Base-by-base conservation (phyloP, 2,888 invertebrate genomes). In the Drosophila kanekoi region DNA sequence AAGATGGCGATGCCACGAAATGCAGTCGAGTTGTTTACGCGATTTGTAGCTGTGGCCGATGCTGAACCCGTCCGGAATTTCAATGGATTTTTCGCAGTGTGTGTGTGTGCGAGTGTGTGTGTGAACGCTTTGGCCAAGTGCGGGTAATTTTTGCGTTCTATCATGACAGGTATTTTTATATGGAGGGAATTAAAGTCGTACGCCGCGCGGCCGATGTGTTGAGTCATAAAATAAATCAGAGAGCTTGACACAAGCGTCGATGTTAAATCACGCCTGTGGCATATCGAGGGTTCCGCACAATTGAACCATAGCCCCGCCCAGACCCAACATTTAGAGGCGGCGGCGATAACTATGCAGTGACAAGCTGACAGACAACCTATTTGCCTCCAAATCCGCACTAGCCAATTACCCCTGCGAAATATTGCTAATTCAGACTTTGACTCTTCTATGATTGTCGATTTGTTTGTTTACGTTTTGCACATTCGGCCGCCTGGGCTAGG, bases 171-270 rank as follows among this genome's bases (percentile, higher is more conserved):
- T 81, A 69, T 73, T 81, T 76, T 74, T 84, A 57, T 64, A 38
- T 61, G 44, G 40, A 32, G 60, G 72, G 66, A 60, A 57, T 63
- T 71, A 73, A 70, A 66, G 73, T 66, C 64, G 63, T 57, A 63
- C 49, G 69, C 62, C 60, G 71, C 44, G 41, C 56, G 53, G 66
- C 70, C 76, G 69, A 74, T 78, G 72, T 80, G 77, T 82, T 80
- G 79, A 88, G 87, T 83, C 84, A 89, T 85, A 70, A 89, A 79
- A 89, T 85, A 85, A 85, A 85, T 85, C 85, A 85, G 79, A 57
- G 57, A 72, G 73, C 72, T 75, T 89, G 89, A 89, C 81, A 89
- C 57, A 66, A 72, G 72, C 75, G 62, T 79, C 89, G 80, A 81
- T 84, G 85, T 79, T 85, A 89, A 89, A 85, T 85, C 89, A 85